Base-by-base conservation (phyloP, 1,140 invertebrate genomes). In the Myzus persicae region DNA sequence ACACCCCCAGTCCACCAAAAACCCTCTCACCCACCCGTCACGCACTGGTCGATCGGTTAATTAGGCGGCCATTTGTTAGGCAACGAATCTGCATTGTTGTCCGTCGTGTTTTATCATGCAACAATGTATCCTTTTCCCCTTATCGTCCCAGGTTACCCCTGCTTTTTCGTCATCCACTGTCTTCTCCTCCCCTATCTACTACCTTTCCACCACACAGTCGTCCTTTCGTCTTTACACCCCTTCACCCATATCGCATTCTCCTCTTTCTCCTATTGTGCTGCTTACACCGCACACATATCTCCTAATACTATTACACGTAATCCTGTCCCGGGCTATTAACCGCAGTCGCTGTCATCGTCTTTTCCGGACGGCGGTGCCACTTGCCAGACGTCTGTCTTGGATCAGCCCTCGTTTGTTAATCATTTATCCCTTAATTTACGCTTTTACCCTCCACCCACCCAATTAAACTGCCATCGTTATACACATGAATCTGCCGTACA, bases 41-140 rank as follows among this genome's bases (percentile, higher is more conserved):
- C 36, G 8, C 81, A 1, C 81, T 42, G 26, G 91, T 93, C 91
- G 81, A 93, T 93, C 91, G 46, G 91, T 93, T 93, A 93, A 93
- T 93, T 93, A 93, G 44, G 59, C 81, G 84, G n/a, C 91, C 81
- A 85, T 93, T 93, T 84, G 76, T 93, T 93, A 85, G 81, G 46
- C 46, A 54, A 93, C 91, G 81, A 42, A 26, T 93, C 46, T 44
- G 91, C 48, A 93, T 93, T 93, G 91, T 93, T 93, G 76, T 93
- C 91, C 91, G 76, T 84, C 81, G 46, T 93, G 91, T 93, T 93
- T 93, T 93, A 93, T 93, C 76, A 51, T 51, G 46, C 76, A 84
- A 82, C 76, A 93, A 93, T 84, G 81, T 93, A 93, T 93, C 81
- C 91, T 48, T 84, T 48, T 38, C 81, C 81, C 91, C 67, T 40